phyloP scores from a whole-genome alignment of 2,797 vertebrate species.

The Trachops cirrhosus region DNA sequence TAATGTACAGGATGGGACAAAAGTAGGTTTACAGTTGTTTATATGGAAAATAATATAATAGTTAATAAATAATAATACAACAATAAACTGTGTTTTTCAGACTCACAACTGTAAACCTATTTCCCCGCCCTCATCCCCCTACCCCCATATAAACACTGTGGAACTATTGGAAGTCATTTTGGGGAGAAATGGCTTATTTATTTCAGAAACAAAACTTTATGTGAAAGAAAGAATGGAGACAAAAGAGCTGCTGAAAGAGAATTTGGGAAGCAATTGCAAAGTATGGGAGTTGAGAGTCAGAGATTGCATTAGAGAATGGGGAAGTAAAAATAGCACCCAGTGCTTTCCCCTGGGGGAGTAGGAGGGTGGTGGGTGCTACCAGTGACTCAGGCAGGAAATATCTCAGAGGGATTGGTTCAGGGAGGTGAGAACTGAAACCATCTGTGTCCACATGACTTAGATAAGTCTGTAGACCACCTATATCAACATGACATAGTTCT shows the following conservation, averaged over 20 bases:
- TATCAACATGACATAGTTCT: not conserved
- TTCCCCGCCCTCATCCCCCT: not conserved
- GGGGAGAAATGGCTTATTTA: not conserved
- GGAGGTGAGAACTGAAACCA: not conserved
- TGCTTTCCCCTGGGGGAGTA: not conserved
- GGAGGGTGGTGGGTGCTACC: not conserved
- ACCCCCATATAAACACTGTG: too few relatives aligned
- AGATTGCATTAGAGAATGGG: not conserved
- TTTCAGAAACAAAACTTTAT: conserved; percentile 2
- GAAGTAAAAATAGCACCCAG: not conserved
- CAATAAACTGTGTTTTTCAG: not conserved
- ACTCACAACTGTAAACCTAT: not conserved
- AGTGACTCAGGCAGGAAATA: not conserved
- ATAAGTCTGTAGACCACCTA: not conserved
- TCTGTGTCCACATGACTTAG: not conserved
- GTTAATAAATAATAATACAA: not conserved
- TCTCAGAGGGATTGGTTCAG: not conserved
- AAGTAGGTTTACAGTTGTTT: not conserved
- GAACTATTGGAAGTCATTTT: not conserved
- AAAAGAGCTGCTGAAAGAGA: not conserved
- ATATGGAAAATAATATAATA: not conserved
- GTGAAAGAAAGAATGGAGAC: not conserved
- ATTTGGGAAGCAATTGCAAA: not conserved
- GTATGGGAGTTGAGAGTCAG: not conserved
- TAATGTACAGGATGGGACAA: not conserved